phyloP scores from a whole-genome alignment of 2,888 invertebrate genomes.

The Lordiphosa fenestrarum region DNA sequence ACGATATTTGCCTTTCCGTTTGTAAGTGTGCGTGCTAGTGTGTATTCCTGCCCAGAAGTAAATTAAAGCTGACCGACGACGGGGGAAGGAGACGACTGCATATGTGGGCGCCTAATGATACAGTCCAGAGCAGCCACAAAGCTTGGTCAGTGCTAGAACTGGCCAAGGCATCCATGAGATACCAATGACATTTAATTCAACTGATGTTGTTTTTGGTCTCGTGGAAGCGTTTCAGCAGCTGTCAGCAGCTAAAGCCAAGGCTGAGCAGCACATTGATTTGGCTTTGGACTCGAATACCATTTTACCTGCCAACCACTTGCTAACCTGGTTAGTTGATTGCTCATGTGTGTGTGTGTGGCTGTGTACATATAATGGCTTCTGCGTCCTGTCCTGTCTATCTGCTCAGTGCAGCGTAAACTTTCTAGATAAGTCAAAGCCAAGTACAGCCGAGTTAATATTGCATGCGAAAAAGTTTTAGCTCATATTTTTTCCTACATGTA shows the following conservation, averaged over 20 bases:
- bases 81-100: slow-evolving; percentile 10
- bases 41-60: slow-evolving; percentile 29
- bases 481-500: slow-evolving; percentile 20
- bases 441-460: slow-evolving; percentile 44
- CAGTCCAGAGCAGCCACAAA: slow-evolving; percentile 27
- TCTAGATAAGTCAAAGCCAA: slow-evolving; percentile 56
- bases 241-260: slow-evolving; percentile 15
- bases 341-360: slow-evolving; percentile 17
- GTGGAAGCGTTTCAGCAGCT: slow-evolving; percentile 18
- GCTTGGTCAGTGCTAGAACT: slow-evolving; percentile 14
- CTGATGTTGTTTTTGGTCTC: slow-evolving; percentile 17
- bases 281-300: slow-evolving; percentile 18
- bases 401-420: slow-evolving; percentile 57
- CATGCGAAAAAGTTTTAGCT: slow-evolving; percentile 36
- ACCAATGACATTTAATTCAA: slow-evolving; percentile 37
- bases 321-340: slow-evolving; percentile 43
- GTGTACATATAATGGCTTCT: slow-evolving; percentile 49
- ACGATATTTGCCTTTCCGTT: slow-evolving; percentile 25
- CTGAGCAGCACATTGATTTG: slow-evolving; percentile 42
- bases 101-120: slow-evolving; percentile 46
- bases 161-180: slow-evolving; percentile 16
- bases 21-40: slow-evolving; percentile 1
- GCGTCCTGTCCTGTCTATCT: slow-evolving; percentile 55
- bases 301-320: slow-evolving; percentile 29
- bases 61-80: slow-evolving; percentile 39